These are phyloP conservation scores for Standfussiana lucernea DNA, from an alignment of 2,888 invertebrate species.

Conservation along the genomic window DNA sequence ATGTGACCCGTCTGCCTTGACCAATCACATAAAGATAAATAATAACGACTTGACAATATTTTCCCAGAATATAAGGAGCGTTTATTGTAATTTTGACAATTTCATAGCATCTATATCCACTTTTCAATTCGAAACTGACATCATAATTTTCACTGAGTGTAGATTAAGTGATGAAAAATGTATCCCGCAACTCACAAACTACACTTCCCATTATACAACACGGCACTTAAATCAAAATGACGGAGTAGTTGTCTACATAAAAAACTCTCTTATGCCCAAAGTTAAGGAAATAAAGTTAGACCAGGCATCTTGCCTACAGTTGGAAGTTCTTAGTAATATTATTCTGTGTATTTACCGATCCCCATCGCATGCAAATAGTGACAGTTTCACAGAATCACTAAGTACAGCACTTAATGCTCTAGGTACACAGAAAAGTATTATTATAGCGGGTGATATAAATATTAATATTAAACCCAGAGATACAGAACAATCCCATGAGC, in stretches of 20 bases:
- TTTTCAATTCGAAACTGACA: background rate
- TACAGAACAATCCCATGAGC: background rate
- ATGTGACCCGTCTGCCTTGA: background rate
- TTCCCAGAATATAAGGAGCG: background rate
- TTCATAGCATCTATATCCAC: background rate
- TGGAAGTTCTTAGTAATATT: background rate
- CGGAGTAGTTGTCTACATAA: background rate
- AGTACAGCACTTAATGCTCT: too few relatives aligned
- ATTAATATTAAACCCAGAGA: background rate
- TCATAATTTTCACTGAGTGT: background rate
- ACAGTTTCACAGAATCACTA: too few relatives aligned
- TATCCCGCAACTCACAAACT: constrained; percentile 1
- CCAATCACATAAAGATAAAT: background rate
- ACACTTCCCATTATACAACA: background rate
- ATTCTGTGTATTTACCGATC: constrained; percentile 1
- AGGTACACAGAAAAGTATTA: too few relatives aligned
- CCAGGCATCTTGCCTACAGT: background rate
- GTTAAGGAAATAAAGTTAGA: background rate
- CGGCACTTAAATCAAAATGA: constrained; percentile 1
- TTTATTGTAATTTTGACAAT: background rate
- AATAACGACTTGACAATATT: background rate
- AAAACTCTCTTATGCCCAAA: background rate
- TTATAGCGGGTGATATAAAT: background rate
- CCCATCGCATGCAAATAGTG: too few relatives aligned
- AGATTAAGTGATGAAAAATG: background rate